phyloP scores from a whole-genome alignment of 2,888 invertebrate genomes.

The Caenorhabditis sp. region DNA sequence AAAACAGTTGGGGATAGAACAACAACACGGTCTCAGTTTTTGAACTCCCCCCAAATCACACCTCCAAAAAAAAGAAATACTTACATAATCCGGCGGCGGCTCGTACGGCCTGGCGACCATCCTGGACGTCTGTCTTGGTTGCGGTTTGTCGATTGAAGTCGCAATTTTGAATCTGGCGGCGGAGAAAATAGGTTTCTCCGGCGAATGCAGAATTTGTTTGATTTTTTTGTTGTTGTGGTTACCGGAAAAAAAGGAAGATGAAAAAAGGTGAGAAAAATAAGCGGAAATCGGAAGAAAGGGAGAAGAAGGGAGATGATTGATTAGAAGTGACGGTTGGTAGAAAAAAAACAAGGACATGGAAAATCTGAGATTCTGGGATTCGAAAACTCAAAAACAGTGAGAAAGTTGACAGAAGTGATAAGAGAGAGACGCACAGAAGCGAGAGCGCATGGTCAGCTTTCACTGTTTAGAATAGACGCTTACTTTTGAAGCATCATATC shows the following conservation, averaged over 20 bases:
- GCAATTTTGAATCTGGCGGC: slow-evolving; percentile 30
- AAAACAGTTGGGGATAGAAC: too few relatives aligned
- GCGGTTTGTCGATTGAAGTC: slow-evolving; percentile 46
- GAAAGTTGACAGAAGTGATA: too few relatives aligned
- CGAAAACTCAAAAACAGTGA: too few relatives aligned
- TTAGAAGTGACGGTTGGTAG: neutral
- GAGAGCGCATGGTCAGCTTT: too few relatives aligned
- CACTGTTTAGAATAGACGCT: too few relatives aligned
- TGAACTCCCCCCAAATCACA: neutral
- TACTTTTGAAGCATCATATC: too few relatives aligned
- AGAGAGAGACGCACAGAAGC: too few relatives aligned
- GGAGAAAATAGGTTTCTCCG: neutral
- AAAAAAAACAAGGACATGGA: neutral
- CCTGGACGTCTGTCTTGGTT: slow-evolving; percentile 30
- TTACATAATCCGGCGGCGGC: slow-evolving; percentile 77
- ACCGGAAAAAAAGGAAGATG: slow-evolving; percentile 5
- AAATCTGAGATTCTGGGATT: neutral
- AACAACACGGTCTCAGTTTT: too few relatives aligned
- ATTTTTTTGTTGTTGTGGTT: slow-evolving; percentile 33
- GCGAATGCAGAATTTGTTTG: slow-evolving; percentile 7
- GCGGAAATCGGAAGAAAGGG: neutral
- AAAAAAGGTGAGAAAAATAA: slow-evolving; percentile 2
- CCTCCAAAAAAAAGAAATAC: slow-evolving; percentile 43
- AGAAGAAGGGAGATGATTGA: neutral
- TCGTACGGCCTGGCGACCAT: slow-evolving; percentile 68